Conservation (phyloP, 2,888 invertebrate species). For the Drosophila lacicola region DNA sequence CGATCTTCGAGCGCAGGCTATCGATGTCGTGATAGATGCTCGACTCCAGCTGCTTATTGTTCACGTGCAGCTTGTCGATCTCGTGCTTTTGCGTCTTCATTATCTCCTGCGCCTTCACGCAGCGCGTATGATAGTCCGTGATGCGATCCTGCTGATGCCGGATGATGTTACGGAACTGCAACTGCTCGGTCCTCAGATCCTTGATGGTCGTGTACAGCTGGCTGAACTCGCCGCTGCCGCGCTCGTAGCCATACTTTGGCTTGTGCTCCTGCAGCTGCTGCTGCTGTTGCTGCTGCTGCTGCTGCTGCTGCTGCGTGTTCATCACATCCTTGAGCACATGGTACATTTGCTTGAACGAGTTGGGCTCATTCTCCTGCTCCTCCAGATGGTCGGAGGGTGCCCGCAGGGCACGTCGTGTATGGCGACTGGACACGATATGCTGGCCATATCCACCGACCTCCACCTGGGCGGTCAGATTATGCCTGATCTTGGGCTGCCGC, state of each 20-base stretch:
- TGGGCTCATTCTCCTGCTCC: conserved; percentile 35
- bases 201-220: conserved; percentile 70
- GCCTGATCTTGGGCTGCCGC: conserved; percentile 22
- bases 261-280: conserved; percentile 47
- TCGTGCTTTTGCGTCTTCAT: conserved; percentile 83
- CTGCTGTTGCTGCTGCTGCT: conserved; percentile 52
- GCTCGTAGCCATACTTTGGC: conserved; percentile 29
- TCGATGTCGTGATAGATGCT: conserved; percentile 81
- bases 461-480: conserved; percentile 32
- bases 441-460: conserved; percentile 15
- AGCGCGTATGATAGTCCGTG: conserved; percentile 81
- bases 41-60: conserved; percentile 81
- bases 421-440: conserved; percentile 25
- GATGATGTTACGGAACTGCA: conserved; percentile 81
- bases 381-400: not conserved
- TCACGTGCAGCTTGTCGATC: conserved; percentile 81
- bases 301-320: conserved; percentile 57
- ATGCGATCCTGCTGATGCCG: conserved; percentile 81
- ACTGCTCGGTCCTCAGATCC: conserved; percentile 79
- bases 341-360: conserved; percentile 65
- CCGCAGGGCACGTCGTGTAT: conserved; percentile 15
- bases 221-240: conserved; percentile 39
- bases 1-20: conserved; percentile 79
- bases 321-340: conserved; percentile 71
- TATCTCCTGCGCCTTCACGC: conserved; percentile 81